phyloP scores from a whole-genome alignment of 2,797 vertebrate genomes.

The Borostomias antarcticus region DNA sequence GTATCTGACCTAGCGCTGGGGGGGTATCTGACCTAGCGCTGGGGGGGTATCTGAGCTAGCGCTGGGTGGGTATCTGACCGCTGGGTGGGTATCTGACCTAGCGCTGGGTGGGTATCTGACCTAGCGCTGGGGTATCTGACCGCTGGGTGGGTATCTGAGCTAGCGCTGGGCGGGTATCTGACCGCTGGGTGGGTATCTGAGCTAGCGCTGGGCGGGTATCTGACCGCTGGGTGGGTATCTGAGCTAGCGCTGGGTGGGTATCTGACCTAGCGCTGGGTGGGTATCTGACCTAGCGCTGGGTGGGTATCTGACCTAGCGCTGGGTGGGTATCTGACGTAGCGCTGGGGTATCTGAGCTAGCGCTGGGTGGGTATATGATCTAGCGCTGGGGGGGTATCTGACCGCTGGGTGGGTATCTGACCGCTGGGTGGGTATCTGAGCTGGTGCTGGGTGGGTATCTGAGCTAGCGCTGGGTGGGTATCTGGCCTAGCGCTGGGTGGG shows the following conservation, averaged over 20 bases:
- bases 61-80: constrained; percentile 57
- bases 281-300: no score
- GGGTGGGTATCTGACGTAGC: constrained; percentile 61
- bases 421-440: no score
- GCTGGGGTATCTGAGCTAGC: constrained; percentile 73
- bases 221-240: no score
- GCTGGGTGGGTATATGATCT: constrained; percentile 57
- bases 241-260: constrained; percentile 64
- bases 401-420: constrained; percentile 60
- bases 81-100: constrained; percentile 74
- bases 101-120: constrained; percentile 67
- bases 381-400: no score
- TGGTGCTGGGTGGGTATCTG: constrained; percentile 65
- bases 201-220: constrained; percentile 60
- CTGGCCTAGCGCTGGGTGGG: constrained; percentile 64
- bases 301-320: constrained; percentile 70
- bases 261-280: constrained; percentile 66
- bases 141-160: constrained; percentile 71
- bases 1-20: constrained; percentile 69
- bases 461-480: constrained; percentile 65
- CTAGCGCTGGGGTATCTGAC: constrained; percentile 60
- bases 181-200: no score
- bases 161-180: constrained; percentile 58
- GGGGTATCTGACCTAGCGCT: no score
- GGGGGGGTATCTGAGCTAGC: constrained; percentile 73